A percentile compares a stretch with the other conserved stretches of the same genome.
Evolutionary conservation across 2,797 vertebrate species (phyloP).

Genomic region (Gymnodraco acuticeps): DNA sequence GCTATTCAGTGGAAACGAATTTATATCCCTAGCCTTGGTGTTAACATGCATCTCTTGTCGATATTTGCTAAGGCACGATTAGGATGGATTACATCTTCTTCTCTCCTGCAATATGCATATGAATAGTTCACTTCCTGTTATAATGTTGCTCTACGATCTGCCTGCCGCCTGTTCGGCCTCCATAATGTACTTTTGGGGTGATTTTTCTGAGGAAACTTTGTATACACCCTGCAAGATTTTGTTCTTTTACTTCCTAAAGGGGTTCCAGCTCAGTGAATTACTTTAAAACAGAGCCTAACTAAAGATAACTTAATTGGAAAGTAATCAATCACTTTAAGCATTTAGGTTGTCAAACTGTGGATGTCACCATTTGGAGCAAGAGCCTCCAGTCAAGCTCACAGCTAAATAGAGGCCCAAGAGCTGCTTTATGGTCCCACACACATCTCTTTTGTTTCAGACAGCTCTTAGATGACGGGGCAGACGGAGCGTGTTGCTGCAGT

Average conservation of each 20-base stretch:
- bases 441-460: constrained; percentile 31
- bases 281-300: background rate
- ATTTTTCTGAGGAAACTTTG: constrained; percentile 10
- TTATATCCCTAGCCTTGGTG: constrained; percentile 28
- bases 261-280: background rate
- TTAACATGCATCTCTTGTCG: constrained; percentile 43
- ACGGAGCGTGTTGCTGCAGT: constrained; percentile 54
- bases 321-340: background rate
- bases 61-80: constrained; percentile 34
- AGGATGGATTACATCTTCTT: constrained; percentile 53
- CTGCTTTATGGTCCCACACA: constrained; percentile 33
- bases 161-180: constrained; percentile 12
- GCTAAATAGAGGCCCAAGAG: constrained; percentile 11
- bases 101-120: constrained; percentile 31
- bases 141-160: constrained; percentile 11
- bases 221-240: background rate
- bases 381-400: background rate
- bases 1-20: constrained; percentile 31
- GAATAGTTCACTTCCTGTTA: constrained; percentile 27
- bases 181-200: background rate
- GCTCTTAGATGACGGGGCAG: constrained; percentile 50
- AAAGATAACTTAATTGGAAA: background rate
- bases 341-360: constrained; percentile 9
- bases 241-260: background rate
- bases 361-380: constrained; percentile 11